A percentile compares a stretch with the other conserved stretches of the same genome.
phyloP scores from a whole-genome alignment of 2,113 vertebrate species.

The Phyllopteryx taeniolatus region DNA sequence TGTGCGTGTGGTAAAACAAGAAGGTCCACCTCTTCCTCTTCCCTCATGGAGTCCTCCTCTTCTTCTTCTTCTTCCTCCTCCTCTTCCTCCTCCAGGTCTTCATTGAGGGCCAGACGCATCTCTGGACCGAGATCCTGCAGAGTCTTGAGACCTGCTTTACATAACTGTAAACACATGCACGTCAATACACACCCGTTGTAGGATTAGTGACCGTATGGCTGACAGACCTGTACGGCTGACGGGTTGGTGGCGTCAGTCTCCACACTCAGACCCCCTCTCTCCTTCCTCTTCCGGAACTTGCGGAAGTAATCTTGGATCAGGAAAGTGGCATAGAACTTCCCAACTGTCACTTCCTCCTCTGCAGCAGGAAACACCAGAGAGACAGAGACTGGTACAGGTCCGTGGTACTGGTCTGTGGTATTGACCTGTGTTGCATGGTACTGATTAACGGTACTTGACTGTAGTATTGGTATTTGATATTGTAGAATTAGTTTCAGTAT shows the following conservation, averaged over 20 bases:
- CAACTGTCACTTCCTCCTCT: slow-evolving; percentile 96
- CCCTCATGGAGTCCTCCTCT: slow-evolving; percentile 62
- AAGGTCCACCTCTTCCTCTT: slow-evolving; percentile 57
- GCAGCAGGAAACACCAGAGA: slow-evolving; percentile 2
- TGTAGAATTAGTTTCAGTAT: too few relatives aligned
- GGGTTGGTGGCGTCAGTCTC: slow-evolving; percentile 62
- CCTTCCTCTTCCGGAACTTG: slow-evolving; percentile 95
- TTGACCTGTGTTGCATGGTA: neutral
- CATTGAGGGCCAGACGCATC: slow-evolving; percentile 84
- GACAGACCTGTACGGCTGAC: slow-evolving; percentile 66
- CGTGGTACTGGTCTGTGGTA: too few relatives aligned
- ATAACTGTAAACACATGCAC: slow-evolving; percentile 35
- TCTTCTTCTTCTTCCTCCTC: slow-evolving; percentile 63
- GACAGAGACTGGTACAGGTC: neutral
- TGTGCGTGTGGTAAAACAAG: neutral
- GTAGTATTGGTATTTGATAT: too few relatives aligned
- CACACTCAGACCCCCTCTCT: slow-evolving; percentile 67
- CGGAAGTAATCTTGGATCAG: slow-evolving; percentile 97
- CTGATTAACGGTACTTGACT: too few relatives aligned
- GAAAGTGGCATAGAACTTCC: slow-evolving; percentile 97
- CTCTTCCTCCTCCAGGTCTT: slow-evolving; percentile 75
- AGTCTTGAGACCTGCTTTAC: slow-evolving; percentile 83
- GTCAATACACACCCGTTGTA: neutral
- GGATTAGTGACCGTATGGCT: too few relatives aligned
- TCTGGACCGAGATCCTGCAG: slow-evolving; percentile 88